phyloP scores from a whole-genome alignment of 2,113 vertebrate species.

The Macheiramphus alcinus region DNA sequence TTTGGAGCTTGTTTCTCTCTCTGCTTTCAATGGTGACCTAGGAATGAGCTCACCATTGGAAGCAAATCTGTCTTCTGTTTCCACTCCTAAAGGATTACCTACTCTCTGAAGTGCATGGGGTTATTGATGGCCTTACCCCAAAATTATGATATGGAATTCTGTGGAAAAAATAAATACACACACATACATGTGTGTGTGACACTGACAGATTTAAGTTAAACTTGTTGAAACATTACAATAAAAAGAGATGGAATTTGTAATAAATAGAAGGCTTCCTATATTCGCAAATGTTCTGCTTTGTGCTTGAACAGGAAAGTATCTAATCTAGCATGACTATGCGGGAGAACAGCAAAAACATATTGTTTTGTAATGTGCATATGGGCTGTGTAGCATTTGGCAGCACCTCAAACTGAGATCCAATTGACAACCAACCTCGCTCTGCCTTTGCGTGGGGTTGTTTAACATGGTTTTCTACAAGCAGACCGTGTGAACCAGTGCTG shows the following conservation, averaged over 20 bases:
- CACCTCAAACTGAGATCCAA: background rate
- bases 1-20: slow-evolving; percentile 69
- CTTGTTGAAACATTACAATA: slow-evolving; percentile 32
- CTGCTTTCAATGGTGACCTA: slow-evolving; percentile 75
- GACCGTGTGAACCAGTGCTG: background rate
- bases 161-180: slow-evolving; percentile 26
- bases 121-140: slow-evolving; percentile 63
- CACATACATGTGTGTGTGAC: background rate
- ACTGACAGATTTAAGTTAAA: background rate
- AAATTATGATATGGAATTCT: slow-evolving; percentile 56
- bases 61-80: slow-evolving; percentile 78
- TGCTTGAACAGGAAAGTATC: background rate
- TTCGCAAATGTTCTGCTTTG: background rate
- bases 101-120: slow-evolving; percentile 61
- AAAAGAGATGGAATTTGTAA: background rate
- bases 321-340: background rate
- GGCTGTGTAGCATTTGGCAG: background rate
- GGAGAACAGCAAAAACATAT: background rate
- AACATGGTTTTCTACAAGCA: background rate
- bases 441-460: background rate
- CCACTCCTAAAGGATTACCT: slow-evolving; percentile 79
- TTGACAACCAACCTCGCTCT: background rate
- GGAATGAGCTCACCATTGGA: slow-evolving; percentile 81
- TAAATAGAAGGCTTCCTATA: slow-evolving; percentile 44
- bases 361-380: background rate